phyloP scores from a whole-genome alignment of 2,113 vertebrate species.

The Halichoerus grypus region DNA sequence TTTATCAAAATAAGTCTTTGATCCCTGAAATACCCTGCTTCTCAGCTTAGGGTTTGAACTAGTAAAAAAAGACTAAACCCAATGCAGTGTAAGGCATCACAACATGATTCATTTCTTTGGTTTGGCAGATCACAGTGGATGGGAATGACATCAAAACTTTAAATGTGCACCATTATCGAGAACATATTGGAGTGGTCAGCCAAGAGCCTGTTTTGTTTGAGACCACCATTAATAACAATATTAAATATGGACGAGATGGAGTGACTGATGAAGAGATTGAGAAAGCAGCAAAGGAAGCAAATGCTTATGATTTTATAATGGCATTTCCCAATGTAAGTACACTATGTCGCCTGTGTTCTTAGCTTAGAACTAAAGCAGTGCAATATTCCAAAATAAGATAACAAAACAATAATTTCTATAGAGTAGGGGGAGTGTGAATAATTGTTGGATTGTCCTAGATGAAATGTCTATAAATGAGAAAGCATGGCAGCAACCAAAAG shows the following conservation, averaged over 20 bases:
- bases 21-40: neutral
- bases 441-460: neutral
- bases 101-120: neutral
- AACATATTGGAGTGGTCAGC: conserved; percentile 82
- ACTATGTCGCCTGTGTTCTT: neutral
- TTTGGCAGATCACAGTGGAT: conserved; percentile 78
- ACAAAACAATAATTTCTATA: neutral
- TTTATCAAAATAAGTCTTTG: conserved; percentile 20
- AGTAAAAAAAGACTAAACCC: neutral
- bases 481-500: neutral
- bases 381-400: neutral
- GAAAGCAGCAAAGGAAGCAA: conserved; percentile 81
- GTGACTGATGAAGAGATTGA: conserved; percentile 81
- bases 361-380: neutral
- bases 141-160: conserved; percentile 76
- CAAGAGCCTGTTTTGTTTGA: conserved; percentile 84
- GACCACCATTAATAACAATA: conserved; percentile 83
- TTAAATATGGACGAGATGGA: conserved; percentile 77
- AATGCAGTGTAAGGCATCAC: neutral
- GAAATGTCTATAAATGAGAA: neutral
- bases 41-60: neutral
- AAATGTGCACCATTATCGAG: conserved; percentile 79
- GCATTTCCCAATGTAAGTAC: conserved; percentile 79
- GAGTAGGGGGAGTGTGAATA: neutral
- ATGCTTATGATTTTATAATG: conserved; percentile 84